phyloP scores from a whole-genome alignment of 2,113 vertebrate species.

The Cettia cetti region DNA sequence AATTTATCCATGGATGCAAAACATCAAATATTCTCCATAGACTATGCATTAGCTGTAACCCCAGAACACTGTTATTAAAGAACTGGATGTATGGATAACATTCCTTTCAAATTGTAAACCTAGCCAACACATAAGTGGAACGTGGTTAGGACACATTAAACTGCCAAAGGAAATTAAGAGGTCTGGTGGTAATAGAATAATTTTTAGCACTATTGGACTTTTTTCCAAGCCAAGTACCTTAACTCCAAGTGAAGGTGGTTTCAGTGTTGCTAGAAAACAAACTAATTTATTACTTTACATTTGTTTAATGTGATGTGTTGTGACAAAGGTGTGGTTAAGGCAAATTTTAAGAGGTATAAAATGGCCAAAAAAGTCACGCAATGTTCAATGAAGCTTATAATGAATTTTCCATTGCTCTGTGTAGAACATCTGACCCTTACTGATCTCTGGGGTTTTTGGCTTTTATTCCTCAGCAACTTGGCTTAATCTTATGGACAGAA shows the following conservation, averaged over 20 bases:
- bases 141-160: background rate
- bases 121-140: background rate
- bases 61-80: background rate
- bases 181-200: background rate
- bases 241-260: background rate
- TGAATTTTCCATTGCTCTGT: slow-evolving; percentile 26
- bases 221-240: background rate
- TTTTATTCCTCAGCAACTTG: slow-evolving; percentile 20
- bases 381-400: background rate
- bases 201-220: background rate
- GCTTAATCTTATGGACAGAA: slow-evolving; percentile 9
- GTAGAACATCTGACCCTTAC: slow-evolving; percentile 14
- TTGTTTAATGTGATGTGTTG: slow-evolving; percentile 3
- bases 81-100: background rate
- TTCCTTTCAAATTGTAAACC: background rate
- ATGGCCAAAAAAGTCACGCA: background rate
- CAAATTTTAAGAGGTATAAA: background rate
- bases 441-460: slow-evolving; percentile 13
- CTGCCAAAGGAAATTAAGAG: background rate
- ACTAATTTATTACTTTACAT: background rate
- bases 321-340: background rate
- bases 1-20: background rate
- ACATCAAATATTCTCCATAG: background rate
- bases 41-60: background rate
- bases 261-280: background rate